Conservation (phyloP, 2,888 invertebrate species). For the Bruchidius siliquastri region DNA sequence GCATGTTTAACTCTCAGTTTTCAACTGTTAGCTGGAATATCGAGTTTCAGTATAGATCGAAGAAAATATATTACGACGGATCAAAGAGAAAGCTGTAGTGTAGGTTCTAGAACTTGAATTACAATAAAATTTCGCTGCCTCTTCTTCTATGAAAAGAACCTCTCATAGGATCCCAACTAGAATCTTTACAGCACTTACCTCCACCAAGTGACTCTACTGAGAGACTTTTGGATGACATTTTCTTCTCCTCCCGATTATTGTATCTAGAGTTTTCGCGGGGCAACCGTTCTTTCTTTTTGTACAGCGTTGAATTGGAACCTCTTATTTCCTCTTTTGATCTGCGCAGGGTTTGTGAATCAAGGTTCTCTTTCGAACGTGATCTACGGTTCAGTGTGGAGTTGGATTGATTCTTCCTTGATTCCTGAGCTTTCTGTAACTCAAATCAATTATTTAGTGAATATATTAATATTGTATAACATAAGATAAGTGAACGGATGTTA, state of each 20-base stretch:
- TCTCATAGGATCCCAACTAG: no score
- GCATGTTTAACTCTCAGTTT: no score
- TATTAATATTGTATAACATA: background rate
- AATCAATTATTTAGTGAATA: background rate
- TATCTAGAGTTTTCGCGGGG: conserved; percentile 48
- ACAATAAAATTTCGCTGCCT: no score
- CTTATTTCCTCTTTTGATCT: conserved; percentile 39
- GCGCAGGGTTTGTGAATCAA: conserved; percentile 34
- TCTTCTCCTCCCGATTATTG: conserved; percentile 38
- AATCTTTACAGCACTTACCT: background rate
- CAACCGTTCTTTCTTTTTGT: conserved; percentile 46
- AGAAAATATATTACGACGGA: no score
- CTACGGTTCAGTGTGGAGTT: conserved; percentile 48
- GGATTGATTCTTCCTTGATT: conserved; percentile 42
- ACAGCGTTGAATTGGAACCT: conserved; percentile 41
- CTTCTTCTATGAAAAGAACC: no score
- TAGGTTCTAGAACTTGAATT: no score
- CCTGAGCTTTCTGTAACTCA: conserved; percentile 44
- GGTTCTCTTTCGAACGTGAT: conserved; percentile 43
- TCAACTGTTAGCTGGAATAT: no score
- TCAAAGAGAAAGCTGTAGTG: no score
- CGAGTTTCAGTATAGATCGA: no score
- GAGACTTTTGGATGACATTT: conserved; percentile 51
- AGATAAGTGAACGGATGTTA: no score
- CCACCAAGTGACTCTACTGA: conserved; percentile 60